Conservation (phyloP, 2,797 vertebrate species). For the Tadarida brasiliensis region DNA sequence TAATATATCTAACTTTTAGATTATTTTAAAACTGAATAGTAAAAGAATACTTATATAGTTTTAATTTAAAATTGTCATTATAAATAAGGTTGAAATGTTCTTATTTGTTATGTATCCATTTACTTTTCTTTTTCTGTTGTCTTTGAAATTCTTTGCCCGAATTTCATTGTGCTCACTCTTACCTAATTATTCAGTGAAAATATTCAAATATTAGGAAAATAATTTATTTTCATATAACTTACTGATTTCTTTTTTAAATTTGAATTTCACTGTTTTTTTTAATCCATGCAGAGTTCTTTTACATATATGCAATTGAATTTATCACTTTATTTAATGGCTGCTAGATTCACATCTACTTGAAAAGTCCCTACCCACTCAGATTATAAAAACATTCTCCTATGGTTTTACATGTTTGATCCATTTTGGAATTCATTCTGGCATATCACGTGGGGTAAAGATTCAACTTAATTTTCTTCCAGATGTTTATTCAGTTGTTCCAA, state of each 20-base stretch:
- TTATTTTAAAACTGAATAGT: constrained; percentile 48
- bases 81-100: neutral
- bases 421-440: neutral
- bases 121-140: neutral
- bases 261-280: neutral
- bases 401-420: neutral
- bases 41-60: neutral
- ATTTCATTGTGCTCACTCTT: neutral
- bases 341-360: neutral
- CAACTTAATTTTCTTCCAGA: constrained; percentile 47
- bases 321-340: neutral
- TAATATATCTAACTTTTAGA: neutral
- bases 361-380: neutral
- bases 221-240: neutral
- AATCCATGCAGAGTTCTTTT: constrained; percentile 27
- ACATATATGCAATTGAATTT: neutral
- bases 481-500: constrained; percentile 42
- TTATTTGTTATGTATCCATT: neutral
- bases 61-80: neutral
- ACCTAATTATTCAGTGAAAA: neutral
- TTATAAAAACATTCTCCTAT: neutral
- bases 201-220: neutral
- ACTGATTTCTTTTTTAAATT: neutral
- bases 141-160: neutral
- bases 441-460: neutral